Conservation (phyloP, 2,113 vertebrate species). For the Gnathonemus longibarbis region DNA sequence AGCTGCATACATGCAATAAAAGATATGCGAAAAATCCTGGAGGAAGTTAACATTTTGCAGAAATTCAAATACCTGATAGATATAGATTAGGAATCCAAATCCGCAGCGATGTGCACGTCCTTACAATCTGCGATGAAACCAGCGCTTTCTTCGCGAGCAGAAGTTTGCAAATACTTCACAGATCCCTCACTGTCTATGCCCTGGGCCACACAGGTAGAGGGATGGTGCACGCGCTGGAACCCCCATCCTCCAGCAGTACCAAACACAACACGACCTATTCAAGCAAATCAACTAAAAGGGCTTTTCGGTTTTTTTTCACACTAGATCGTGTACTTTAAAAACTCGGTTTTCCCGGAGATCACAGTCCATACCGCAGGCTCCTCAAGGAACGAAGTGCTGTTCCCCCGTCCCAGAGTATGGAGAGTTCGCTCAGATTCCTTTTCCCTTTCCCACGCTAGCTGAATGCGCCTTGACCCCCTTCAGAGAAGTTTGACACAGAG, state of each 20-base stretch:
- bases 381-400: slow-evolving; percentile 28
- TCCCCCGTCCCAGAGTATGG: slow-evolving; percentile 37
- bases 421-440: slow-evolving; percentile 55
- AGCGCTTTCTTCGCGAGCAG: slow-evolving; percentile 34
- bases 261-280: slow-evolving; percentile 23
- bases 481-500: slow-evolving; percentile 96
- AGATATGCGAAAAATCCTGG: neutral
- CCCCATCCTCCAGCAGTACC: slow-evolving; percentile 61
- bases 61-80: slow-evolving; percentile 19
- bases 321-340: slow-evolving; percentile 35
- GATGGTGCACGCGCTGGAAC: slow-evolving; percentile 53
- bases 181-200: slow-evolving; percentile 57
- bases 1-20: neutral
- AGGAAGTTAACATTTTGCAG: neutral
- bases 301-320: slow-evolving; percentile 38
- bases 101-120: slow-evolving; percentile 9
- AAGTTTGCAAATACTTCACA: slow-evolving; percentile 48
- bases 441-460: slow-evolving; percentile 93
- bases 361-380: slow-evolving; percentile 44
- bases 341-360: slow-evolving; percentile 32
- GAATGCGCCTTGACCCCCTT: slow-evolving; percentile 97
- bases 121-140: slow-evolving; percentile 35
- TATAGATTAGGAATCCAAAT: neutral
- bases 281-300: slow-evolving; percentile 37
- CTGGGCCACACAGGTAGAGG: slow-evolving; percentile 91